Percentiles rank a stretch among this genome's conserved stretches.
phyloP scores from a whole-genome alignment of 1,140 invertebrate species.

The Euwallacea fornicatus region DNA sequence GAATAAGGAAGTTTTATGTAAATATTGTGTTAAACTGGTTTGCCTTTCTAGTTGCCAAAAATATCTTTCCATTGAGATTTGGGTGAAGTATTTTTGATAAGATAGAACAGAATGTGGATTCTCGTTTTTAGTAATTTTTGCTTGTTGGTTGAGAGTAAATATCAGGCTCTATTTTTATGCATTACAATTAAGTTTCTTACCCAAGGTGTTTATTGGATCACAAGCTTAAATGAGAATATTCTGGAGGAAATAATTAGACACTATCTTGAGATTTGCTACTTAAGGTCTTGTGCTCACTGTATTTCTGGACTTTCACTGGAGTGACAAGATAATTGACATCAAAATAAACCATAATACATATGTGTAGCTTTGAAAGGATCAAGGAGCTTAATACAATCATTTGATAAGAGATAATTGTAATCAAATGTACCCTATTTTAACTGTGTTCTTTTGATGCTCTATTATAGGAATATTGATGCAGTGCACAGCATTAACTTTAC shows the following conservation, averaged over 20 bases:
- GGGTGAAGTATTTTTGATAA: constrained; percentile 29
- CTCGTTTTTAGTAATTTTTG: not conserved
- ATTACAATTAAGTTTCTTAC: not conserved
- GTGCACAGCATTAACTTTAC: too few species aligned
- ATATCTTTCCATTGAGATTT: constrained; percentile 7
- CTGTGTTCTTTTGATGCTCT: too few species aligned
- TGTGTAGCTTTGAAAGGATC: too few species aligned
- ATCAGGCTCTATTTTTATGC: constrained; percentile 1
- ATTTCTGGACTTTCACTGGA: too few species aligned
- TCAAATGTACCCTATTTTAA: too few species aligned
- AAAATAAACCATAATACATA: too few species aligned
- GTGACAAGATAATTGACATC: too few species aligned
- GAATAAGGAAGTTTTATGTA: constrained; percentile 27
- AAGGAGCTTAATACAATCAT: too few species aligned
- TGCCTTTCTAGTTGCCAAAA: constrained; percentile 27
- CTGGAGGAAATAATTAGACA: not conserved
- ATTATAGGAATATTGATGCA: too few species aligned
- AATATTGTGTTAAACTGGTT: constrained; percentile 33
- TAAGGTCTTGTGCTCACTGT: too few species aligned
- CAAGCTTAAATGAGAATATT: not conserved
- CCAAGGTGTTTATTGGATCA: not conserved
- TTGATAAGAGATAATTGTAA: too few species aligned
- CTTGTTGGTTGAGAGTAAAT: not conserved
- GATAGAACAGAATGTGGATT: constrained; percentile 17
- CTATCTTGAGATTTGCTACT: too few species aligned